Evolutionary conservation across 2,888 invertebrate genomes (phyloP).

Genomic region (Incurvaria masculella): DNA sequence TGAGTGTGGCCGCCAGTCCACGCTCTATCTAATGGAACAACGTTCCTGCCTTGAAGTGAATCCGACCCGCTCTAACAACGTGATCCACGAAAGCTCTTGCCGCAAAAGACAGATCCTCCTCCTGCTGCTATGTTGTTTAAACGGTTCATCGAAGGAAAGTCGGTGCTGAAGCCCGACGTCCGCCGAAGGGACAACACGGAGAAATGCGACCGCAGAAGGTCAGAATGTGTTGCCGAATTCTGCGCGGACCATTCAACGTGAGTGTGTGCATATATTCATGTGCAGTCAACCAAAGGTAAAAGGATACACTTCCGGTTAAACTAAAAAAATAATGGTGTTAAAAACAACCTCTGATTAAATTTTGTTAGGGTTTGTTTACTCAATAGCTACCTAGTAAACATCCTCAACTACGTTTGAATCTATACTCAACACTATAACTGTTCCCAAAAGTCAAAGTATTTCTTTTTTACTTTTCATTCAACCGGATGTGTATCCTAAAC

Average conservation of each 20-base stretch:
- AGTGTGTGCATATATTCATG: too few relatives aligned
- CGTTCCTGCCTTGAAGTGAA: constrained; percentile 40
- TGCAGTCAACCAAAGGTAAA: too few relatives aligned
- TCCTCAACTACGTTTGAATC: too few relatives aligned
- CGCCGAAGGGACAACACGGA: constrained; percentile 29
- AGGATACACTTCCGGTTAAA: too few relatives aligned
- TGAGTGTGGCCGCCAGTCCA: background rate
- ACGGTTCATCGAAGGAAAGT: constrained; percentile 56
- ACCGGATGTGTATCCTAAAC: too few relatives aligned
- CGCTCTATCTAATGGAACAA: constrained; percentile 48
- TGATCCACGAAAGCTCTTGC: constrained; percentile 29
- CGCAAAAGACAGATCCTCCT: constrained; percentile 50
- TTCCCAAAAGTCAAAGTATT: too few relatives aligned
- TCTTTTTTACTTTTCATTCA: too few relatives aligned
- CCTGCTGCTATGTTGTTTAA: constrained; percentile 54
- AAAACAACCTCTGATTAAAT: too few relatives aligned
- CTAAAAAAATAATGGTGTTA: too few relatives aligned
- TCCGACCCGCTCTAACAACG: constrained; percentile 47
- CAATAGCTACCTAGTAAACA: too few relatives aligned
- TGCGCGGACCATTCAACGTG: constrained; percentile 47
- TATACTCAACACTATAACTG: too few relatives aligned
- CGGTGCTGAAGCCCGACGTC: constrained; percentile 40
- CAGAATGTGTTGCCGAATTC: constrained; percentile 41
- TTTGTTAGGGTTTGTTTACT: too few relatives aligned
- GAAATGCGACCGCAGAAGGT: constrained; percentile 48